phyloP scores from a whole-genome alignment of 2,113 vertebrate genomes.

The Cyphomyrus discorhynchus region DNA sequence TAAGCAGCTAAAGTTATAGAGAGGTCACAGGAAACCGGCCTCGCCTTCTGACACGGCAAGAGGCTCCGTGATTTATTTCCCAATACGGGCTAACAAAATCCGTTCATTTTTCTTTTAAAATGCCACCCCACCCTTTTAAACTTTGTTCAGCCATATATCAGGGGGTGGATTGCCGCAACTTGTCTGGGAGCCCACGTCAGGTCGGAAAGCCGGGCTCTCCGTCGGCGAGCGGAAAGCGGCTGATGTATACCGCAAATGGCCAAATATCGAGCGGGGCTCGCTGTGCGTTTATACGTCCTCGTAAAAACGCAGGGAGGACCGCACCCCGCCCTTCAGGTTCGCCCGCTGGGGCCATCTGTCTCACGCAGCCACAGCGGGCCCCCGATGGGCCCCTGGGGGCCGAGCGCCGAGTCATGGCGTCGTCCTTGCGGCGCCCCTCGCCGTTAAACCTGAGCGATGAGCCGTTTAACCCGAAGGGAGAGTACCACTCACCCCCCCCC shows the following conservation, averaged over 20 bases:
- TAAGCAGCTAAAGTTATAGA: not conserved
- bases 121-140: not conserved
- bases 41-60: not conserved
- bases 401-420: conserved; percentile 20
- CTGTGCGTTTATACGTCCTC: not conserved
- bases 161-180: not conserved
- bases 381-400: not conserved
- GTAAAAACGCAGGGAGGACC: not conserved
- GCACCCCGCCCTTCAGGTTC: not conserved
- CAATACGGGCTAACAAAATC: conserved; percentile 19
- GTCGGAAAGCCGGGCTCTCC: not conserved
- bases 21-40: not conserved
- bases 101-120: conserved; percentile 17
- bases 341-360: not conserved
- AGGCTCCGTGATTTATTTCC: conserved; percentile 13
- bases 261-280: not conserved
- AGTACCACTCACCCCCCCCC: conserved; percentile 31
- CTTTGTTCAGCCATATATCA: not conserved
- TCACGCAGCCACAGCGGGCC: not conserved
- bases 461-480: conserved; percentile 21
- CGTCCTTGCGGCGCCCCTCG: conserved; percentile 7
- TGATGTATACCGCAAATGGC: not conserved
- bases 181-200: no score
- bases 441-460: conserved; percentile 32
- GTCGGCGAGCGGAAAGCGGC: not conserved